Base-by-base conservation (phyloP, 1,140 invertebrate genomes). In the Ditylenchus dipsaci region DNA sequence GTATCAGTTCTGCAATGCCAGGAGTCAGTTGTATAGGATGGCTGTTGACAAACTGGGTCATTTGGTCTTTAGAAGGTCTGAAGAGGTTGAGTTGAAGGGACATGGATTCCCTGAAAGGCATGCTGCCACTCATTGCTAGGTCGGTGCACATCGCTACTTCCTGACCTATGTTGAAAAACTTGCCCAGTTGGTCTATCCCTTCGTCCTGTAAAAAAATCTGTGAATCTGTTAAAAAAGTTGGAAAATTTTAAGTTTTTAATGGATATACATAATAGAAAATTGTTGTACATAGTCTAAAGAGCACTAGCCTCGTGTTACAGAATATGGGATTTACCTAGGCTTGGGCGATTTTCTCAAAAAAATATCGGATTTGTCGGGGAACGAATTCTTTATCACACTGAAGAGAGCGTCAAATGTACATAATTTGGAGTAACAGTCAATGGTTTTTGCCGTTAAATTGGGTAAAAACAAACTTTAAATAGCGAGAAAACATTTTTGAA, bases 161-260 rank as follows among this genome's bases (percentile, higher is more conserved):
- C 57, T 89, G 87, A 65, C 91, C 93, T 83, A 93, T 93, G 15
- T 91, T 91, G 79, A 92, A 92, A 86, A 90, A 97, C 68, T 90
- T 89, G 1, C 94, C 95, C 49, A 98, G 86, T 84, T 97, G 93
- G 84, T 97, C 95, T 64, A 97, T 93, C 26, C 91, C 94, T 85
- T 97, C 95, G 84, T 97, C 93, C 76, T 87, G 87, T 71, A 68
- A 33, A 23, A 33, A 56, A 57, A 17, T 5, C 11, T 38, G 33
- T 38, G 11, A 21, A 45, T 38, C n/a, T n/a, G 11, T 11, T 38
- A 38, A 38, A 5, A 38, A 11, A 38, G 33, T 5, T 38, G 11
- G 3, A 5, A 38, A 11, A 38, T 38, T 38, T 38, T 5, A 11
- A 3, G 33, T 3, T 38, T 3, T 3, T 11, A 53, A 53, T 13